phyloP scores from a whole-genome alignment of 2,888 invertebrate species.

The Venustoraphidia nigricollis region DNA sequence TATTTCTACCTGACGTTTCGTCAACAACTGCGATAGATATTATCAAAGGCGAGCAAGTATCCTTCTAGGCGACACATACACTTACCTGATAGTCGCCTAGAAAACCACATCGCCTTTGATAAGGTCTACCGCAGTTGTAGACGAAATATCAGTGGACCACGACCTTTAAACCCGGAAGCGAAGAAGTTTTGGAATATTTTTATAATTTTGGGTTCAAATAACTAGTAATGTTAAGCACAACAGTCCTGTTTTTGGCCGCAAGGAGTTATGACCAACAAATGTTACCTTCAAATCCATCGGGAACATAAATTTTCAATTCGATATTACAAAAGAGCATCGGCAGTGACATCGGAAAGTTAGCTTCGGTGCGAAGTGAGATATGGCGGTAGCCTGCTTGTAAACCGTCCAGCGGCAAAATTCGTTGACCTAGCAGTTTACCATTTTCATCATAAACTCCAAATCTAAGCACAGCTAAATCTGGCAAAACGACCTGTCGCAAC shows the following conservation, averaged over 20 bases:
- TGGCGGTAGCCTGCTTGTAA: constrained; percentile 96
- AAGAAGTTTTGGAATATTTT: too few species aligned
- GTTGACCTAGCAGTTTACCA: constrained; percentile 88
- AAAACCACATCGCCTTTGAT: too few species aligned
- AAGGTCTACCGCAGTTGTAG: too few species aligned
- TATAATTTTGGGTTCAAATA: too few species aligned
- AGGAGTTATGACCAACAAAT: neutral
- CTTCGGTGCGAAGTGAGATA: constrained; percentile 93
- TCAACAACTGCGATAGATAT: too few species aligned
- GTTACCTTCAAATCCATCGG: constrained; percentile 90
- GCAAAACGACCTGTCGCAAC: constrained; percentile 70
- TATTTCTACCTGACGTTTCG: too few species aligned
- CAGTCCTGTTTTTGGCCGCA: neutral
- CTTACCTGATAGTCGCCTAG: too few species aligned
- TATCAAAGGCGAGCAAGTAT: too few species aligned
- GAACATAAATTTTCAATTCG: constrained; percentile 98
- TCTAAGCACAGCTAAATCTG: constrained; percentile 90
- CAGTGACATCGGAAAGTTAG: constrained; percentile 96
- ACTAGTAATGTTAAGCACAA: too few species aligned
- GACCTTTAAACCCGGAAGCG: too few species aligned
- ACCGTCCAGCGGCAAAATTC: constrained; percentile 94
- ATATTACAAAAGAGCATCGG: constrained; percentile 99
- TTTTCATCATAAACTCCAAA: constrained; percentile 99
- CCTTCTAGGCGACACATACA: too few species aligned
- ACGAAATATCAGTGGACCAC: too few species aligned